Percentiles rank a stretch among this genome's conserved stretches.
Conservation (phyloP, 2,888 invertebrate species). For the Mechanitis messenoides region DNA sequence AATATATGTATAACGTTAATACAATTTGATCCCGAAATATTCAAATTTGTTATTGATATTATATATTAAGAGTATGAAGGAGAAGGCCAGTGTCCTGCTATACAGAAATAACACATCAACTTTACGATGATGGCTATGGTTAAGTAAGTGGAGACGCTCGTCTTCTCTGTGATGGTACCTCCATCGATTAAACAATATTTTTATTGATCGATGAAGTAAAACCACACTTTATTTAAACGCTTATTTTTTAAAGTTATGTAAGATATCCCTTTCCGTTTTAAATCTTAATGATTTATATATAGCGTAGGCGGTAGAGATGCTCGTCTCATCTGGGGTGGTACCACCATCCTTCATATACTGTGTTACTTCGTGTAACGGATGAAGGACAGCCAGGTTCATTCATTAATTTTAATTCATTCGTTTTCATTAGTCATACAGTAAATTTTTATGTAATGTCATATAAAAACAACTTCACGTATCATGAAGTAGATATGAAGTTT, state of each 20-base stretch:
- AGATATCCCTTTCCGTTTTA: not conserved
- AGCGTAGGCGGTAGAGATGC: constrained; percentile 9
- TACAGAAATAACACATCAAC: not conserved
- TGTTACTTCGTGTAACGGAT: not conserved
- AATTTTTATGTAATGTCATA: not conserved
- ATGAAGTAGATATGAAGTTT: no score
- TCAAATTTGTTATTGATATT: no score
- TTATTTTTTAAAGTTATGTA: not conserved
- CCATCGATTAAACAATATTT: constrained; percentile 9
- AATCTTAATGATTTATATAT: not conserved
- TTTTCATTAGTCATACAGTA: no score
- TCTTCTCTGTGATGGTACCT: constrained; percentile 16
- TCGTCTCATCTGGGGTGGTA: constrained; percentile 16
- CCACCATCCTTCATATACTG: constrained; percentile 14
- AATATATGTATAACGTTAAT: no score
- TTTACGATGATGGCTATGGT: no score
- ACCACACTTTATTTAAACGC: not conserved
- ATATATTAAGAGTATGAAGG: no score
- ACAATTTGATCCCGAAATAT: no score
- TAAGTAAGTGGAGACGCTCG: constrained; percentile 9
- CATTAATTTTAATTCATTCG: not conserved
- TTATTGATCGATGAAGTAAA: not conserved
- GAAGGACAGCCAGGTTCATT: not conserved
- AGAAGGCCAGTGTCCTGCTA: no score
- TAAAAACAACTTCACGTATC: no score